Percentiles rank a stretch among this genome's conserved stretches.
Evolutionary conservation across 2,797 vertebrate species (phyloP).

Genomic region (Eidolon dupreanum): DNA sequence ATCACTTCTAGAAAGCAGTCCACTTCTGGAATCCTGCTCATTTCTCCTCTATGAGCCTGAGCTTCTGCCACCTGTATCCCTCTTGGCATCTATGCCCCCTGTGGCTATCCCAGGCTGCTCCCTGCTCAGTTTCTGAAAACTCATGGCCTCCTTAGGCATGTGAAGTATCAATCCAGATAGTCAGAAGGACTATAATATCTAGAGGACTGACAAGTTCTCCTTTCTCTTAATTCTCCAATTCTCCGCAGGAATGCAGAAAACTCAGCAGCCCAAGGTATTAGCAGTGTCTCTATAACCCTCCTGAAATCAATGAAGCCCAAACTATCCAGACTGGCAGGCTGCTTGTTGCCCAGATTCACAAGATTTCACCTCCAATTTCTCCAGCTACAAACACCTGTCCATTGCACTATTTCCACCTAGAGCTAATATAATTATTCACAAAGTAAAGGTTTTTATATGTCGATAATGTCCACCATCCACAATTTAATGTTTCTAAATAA

Average conservation of each 20-base stretch:
- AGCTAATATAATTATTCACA: not conserved
- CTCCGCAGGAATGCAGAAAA: not conserved
- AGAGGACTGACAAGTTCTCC: not conserved
- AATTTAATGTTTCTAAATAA: constrained; percentile 20
- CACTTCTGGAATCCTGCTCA: constrained; percentile 52
- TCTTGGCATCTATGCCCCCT: not conserved
- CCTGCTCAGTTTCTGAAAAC: not conserved
- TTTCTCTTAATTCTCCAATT: not conserved
- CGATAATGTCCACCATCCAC: not conserved
- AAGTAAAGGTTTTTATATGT: not conserved
- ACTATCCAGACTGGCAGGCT: not conserved
- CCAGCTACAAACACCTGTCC: not conserved
- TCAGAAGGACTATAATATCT: not conserved
- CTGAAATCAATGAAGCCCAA: not conserved
- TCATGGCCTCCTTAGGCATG: not conserved
- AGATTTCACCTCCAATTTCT: not conserved
- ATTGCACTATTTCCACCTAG: not conserved
- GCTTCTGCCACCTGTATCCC: constrained; percentile 53
- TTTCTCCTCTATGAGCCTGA: not conserved
- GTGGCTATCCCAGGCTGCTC: not conserved
- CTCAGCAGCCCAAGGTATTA: not conserved
- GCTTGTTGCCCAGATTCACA: not conserved
- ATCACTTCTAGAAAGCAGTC: constrained; percentile 53
- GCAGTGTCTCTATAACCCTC: not conserved
- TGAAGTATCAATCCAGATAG: not conserved